phyloP scores from a whole-genome alignment of 2,888 invertebrate genomes.

The Chymomyza caudatula region DNA sequence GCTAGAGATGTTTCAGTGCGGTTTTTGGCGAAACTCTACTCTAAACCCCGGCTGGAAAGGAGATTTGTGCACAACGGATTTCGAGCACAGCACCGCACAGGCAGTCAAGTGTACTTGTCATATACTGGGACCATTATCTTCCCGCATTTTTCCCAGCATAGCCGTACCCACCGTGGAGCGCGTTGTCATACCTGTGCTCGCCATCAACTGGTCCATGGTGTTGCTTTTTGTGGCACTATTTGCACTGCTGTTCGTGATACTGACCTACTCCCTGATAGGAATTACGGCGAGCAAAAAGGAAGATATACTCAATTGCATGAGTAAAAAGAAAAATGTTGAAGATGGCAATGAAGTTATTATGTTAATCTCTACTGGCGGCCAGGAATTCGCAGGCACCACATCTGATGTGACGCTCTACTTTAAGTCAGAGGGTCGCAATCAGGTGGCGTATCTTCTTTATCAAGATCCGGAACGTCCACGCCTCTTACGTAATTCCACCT shows the following conservation, averaged over 20 bases:
- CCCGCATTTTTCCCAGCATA: slow-evolving; percentile 25
- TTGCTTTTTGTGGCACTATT: not conserved
- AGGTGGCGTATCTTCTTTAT: slow-evolving; percentile 10
- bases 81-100: not conserved
- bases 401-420: slow-evolving; percentile 31
- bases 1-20: slow-evolving; percentile 28
- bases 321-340: no score
- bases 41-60: slow-evolving; percentile 28
- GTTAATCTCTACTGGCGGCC: slow-evolving; percentile 30
- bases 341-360: slow-evolving; percentile 12
- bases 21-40: slow-evolving; percentile 13
- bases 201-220: slow-evolving; percentile 8
- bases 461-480: slow-evolving; percentile 29
- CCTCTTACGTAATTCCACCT: slow-evolving; percentile 18
- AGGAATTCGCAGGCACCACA: slow-evolving; percentile 31
- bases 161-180: not conserved
- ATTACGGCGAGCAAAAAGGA: not conserved
- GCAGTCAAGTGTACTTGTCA: slow-evolving; percentile 22
- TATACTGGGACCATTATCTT: slow-evolving; percentile 19
- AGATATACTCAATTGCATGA: not conserved
- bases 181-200: not conserved
- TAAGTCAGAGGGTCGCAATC: slow-evolving; percentile 3
- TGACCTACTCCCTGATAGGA: not conserved
- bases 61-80: slow-evolving; percentile 12
- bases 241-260: not conserved